Percentiles rank a stretch among this genome's conserved stretches.
Evolutionary conservation across 64 coral and sea anemone species (phyloP).

Genomic region (Pocillopora verrucosa): DNA sequence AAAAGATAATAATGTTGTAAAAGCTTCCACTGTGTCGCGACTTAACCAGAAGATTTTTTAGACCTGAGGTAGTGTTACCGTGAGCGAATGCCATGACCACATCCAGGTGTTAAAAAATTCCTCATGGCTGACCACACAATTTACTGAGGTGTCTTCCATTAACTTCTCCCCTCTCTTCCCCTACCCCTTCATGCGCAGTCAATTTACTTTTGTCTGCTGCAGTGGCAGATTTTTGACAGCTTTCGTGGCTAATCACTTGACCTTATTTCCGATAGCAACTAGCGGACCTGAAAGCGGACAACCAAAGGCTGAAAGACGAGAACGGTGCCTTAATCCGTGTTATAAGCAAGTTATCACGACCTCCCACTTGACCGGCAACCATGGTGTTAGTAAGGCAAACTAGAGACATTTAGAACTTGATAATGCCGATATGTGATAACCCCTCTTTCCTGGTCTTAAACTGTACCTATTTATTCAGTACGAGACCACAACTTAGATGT

Average conservation of each 20-base stretch:
- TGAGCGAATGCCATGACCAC: no score
- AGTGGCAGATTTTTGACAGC: no score
- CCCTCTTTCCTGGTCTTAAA: conserved; percentile 37
- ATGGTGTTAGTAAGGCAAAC: background rate
- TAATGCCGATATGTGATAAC: background rate
- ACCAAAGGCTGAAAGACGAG: conserved; percentile 92
- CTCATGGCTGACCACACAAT: no score
- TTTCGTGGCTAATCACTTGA: background rate
- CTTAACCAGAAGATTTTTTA: no score
- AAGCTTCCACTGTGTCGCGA: no score
- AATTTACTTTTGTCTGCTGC: background rate
- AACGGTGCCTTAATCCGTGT: conserved; percentile 98
- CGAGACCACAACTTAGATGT: conserved; percentile 14
- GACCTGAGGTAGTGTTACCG: no score
- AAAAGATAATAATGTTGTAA: no score
- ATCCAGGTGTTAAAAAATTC: no score
- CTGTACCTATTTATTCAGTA: conserved; percentile 42
- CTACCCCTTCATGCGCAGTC: no score
- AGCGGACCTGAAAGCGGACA: conserved; percentile 82
- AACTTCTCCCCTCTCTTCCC: no score
- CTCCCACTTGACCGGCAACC: conserved; percentile 83
- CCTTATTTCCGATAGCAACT: conserved; percentile 74
- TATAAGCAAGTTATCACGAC: conserved; percentile 99
- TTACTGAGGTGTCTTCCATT: no score
- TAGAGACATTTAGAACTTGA: background rate